Conservation (phyloP, 2,113 vertebrate genomes). For the Bos indicus region DNA sequence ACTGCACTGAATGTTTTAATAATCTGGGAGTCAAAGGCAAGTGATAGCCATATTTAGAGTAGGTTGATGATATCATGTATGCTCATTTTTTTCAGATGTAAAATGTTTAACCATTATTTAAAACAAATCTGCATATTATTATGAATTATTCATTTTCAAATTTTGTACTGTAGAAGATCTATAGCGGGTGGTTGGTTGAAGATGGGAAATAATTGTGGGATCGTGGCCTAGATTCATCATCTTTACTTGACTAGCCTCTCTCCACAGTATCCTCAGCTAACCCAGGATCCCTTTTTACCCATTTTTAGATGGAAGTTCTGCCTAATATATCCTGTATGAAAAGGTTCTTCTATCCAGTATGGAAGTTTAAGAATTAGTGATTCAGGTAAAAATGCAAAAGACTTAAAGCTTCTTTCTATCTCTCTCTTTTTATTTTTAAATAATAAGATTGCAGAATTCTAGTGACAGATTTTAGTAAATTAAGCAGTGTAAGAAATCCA, state of each 20-base stretch:
- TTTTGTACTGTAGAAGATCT: neutral
- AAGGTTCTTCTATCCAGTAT: neutral
- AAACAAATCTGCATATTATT: neutral
- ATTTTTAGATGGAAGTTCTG: neutral
- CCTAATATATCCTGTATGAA: neutral
- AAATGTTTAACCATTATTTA: conserved; percentile 3
- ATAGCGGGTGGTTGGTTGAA: neutral
- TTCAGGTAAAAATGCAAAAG: neutral
- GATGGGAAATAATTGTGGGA: neutral
- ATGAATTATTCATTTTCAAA: neutral
- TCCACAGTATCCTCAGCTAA: neutral
- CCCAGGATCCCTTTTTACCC: neutral
- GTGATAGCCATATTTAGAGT: neutral
- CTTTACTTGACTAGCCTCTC: neutral
- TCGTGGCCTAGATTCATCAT: fast-evolving
- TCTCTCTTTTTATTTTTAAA: neutral
- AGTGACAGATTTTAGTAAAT: neutral
- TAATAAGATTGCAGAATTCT: neutral
- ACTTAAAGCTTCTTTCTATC: neutral
- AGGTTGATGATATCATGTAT: neutral
- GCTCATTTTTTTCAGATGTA: neutral
- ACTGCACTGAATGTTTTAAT: neutral
- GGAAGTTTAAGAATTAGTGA: neutral
- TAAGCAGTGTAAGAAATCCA: neutral
- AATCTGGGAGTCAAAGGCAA: neutral